Conservation (phyloP, 2,113 vertebrate genomes). For the Pseudopipra pipra region DNA sequence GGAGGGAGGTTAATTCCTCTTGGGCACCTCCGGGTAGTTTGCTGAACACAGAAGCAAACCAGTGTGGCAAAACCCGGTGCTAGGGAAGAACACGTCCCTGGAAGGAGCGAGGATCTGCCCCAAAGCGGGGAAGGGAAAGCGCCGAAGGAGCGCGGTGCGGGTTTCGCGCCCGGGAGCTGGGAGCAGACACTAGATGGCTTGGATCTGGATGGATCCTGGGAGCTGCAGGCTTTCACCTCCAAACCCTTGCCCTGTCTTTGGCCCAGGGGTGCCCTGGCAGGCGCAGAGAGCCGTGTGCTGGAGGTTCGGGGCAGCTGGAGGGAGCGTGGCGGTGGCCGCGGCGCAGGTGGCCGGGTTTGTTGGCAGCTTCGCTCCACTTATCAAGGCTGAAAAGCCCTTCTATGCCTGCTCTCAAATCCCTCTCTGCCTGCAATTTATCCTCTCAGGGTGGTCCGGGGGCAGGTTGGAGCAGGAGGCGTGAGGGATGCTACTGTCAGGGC, state of each 20-base stretch:
- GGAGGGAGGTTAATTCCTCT: not conserved
- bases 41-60: too few relatives aligned
- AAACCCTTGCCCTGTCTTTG: rapidly evolving
- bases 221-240: not conserved
- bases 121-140: rapidly evolving
- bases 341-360: not conserved
- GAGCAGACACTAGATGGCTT: not conserved
- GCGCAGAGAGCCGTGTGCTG: not conserved
- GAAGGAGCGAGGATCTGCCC: not conserved
- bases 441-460: slow-evolving; percentile 18
- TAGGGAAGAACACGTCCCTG: rapidly evolving
- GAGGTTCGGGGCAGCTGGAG: not conserved
- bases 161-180: not conserved
- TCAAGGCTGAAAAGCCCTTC: not conserved
- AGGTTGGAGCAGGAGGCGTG: slow-evolving; percentile 20
- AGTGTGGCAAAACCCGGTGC: not conserved
- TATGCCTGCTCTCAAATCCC: not conserved
- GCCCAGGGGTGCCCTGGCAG: rapidly evolving
- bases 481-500: not conserved
- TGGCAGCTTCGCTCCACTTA: not conserved
- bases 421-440: not conserved
- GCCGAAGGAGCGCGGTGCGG: not conserved
- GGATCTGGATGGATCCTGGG: rapidly evolving
- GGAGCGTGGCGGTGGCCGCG: not conserved
- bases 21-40: not conserved